Evolutionary conservation across 2,113 vertebrate species (phyloP), one percentile per base, ranked within the genome.

Genomic region (Orthonyx spaldingii): DNA sequence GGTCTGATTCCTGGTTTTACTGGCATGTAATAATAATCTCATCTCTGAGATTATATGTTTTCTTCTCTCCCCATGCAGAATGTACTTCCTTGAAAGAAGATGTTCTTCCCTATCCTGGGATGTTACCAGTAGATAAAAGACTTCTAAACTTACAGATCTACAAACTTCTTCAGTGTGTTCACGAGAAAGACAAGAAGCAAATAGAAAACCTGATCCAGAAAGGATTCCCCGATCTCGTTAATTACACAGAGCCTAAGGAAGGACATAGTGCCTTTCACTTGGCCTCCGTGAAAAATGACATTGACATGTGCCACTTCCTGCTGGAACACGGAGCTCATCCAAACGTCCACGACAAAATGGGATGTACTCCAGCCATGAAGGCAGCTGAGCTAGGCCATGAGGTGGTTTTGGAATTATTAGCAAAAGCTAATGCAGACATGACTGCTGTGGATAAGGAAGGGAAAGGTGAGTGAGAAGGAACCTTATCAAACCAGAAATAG

Each of bases 351-450:
- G 98, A 99, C 95, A 97, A 90, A 14, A 97, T 55, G 88, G 99
- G 99, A 22, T 50, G 97, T 49, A 99, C 99, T 9, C 97, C 99
- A 0, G 90, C 97, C 27, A 99, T 99, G 99, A 97, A 98, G 49
- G 99, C 99, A 7, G 98, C 99, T 7, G 98, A 99, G 87, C 96
- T 98, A 37, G 99, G 99, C 21, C 98, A 98, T 23, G 98, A 99
- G 24, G 21, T 96, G 21, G 94, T 98, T 5, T 71, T 99, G 89
- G 93, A 98, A 55, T 94, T 98, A 74, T 64, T 99, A 93, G 98
- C 90, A 42, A 96, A 98, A 86, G 98, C 97, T 8, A 89, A 98
- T 7, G 98, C 99, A 20, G 93, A 99, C 71, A 97, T 99, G 98
- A 98, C 91, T 10, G 94, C 98, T 65, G 97, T 98, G 81, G 99